Evolutionary conservation across 2,113 vertebrate species (phyloP), one percentile per base, ranked within the genome.

Genomic region (Origma solitaria): DNA sequence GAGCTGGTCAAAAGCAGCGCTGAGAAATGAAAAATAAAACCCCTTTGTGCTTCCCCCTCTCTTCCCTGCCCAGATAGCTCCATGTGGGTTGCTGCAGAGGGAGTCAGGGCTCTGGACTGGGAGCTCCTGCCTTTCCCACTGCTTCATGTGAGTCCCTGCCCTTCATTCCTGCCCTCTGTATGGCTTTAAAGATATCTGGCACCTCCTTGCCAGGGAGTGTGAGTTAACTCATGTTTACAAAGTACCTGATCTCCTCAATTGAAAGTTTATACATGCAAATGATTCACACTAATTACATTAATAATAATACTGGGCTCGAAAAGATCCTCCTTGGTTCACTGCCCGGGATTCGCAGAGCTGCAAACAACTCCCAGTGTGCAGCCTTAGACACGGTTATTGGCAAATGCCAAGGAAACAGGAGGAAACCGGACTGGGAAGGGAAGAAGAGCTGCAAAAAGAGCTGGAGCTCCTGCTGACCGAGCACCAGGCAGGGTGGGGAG

Each of bases 191-290:
- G 47, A 5, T 10, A 50, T 27, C 24, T 92, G 90, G 85, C 71
- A 77, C 5, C 64, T 88, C 58, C 68, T 40, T 40, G 40, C 27
- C 54, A 23, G 40, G 64, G 31, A 94, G 49, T 27, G 49, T 1
- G 33, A 70, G 76, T 90, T 88, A 86, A 83, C 10, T 37, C 15
- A 0, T 88, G 94, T 93, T 96, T 95, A 87, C 51, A 60, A 97
- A 95, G 95, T 61, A 88, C 76, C 92, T 23, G 85, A 75, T 88
- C 85, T 66, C 92, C 88, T 82, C 92, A 33, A 88, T 7, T 54
- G 82, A 45, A 95, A 96, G 86, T 96, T 95, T 96, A 76, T 81
- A 92, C 88, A 88, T 84, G 80, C 92, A 94, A 96, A 96, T 76
- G 85, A 93, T 75, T 92, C 82, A 35, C 61, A 27, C 90, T 95